Conservation (phyloP, 2,888 invertebrate genomes). For the Cerceris ruficornis region DNA sequence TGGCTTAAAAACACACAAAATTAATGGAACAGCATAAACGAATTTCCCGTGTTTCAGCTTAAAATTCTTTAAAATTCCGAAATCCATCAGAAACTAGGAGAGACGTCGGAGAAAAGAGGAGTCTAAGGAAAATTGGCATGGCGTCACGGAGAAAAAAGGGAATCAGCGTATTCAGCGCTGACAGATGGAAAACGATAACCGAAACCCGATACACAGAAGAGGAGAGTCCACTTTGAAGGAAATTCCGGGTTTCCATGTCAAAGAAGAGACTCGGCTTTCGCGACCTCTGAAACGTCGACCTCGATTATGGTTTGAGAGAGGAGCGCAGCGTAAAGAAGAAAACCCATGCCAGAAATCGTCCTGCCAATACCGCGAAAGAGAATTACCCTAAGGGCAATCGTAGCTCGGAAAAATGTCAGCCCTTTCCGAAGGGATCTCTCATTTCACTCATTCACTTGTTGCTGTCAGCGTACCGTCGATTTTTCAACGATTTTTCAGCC, state of each 20-base stretch:
- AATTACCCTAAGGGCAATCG: slow-evolving; percentile 23
- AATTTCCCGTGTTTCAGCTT: too few relatives aligned
- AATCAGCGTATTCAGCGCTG: not conserved
- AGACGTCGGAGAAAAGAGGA: too few relatives aligned
- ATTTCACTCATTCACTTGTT: not conserved
- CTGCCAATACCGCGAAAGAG: slow-evolving; percentile 16
- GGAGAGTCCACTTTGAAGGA: not conserved
- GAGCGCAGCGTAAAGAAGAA: slow-evolving; percentile 7
- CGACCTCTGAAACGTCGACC: slow-evolving; percentile 3
- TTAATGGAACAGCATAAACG: too few relatives aligned
- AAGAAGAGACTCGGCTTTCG: not conserved
- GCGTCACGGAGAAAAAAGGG: too few relatives aligned
- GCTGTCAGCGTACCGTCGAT: not conserved
- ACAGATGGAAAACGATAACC: not conserved
- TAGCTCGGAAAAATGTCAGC: slow-evolving; percentile 3
- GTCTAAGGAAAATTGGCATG: too few relatives aligned
- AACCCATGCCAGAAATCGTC: slow-evolving; percentile 18
- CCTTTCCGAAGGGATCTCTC: not conserved
- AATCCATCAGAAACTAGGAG: too few relatives aligned
- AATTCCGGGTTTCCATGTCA: not conserved
- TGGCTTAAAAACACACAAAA: too few relatives aligned
- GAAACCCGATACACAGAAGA: not conserved
- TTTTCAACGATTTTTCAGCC: too few relatives aligned
- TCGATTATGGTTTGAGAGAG: slow-evolving; percentile 21
- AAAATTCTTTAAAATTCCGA: too few relatives aligned